phyloP scores from a whole-genome alignment of 2,797 vertebrate species.

The Chelmon rostratus region DNA sequence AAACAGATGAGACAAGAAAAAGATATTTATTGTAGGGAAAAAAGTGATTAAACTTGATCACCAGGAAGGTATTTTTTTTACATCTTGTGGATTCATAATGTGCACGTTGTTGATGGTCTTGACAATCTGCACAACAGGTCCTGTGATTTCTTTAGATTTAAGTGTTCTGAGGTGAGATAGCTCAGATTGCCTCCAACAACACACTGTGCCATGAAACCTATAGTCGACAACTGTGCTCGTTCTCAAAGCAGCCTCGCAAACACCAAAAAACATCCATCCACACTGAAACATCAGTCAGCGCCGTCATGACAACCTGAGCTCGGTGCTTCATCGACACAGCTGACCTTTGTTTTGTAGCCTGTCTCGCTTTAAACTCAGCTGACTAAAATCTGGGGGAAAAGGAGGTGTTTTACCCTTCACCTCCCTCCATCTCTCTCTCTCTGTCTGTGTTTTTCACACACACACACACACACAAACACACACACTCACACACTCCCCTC shows the following conservation, averaged over 20 bases:
- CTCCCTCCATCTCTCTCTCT: neutral
- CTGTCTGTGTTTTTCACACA: neutral
- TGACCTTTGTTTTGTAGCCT: conserved; percentile 12
- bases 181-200: neutral
- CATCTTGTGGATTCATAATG: neutral
- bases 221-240: neutral
- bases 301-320: neutral
- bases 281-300: neutral
- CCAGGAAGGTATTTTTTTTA: neutral
- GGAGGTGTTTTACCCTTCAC: conserved; percentile 5
- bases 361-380: conserved; percentile 23
- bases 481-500: conserved; percentile 30
- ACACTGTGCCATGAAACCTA: neutral
- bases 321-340: neutral
- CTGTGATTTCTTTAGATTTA: neutral
- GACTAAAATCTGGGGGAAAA: conserved; percentile 6
- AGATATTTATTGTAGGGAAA: neutral
- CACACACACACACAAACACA: conserved; percentile 25
- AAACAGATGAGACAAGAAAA: neutral
- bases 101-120: neutral
- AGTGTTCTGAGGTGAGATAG: neutral
- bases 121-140: neutral
- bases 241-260: neutral
- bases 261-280: neutral
- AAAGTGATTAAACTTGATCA: neutral